Evolutionary conservation across 92 coral and sea anemone species (phyloP), one percentile per base, ranked within the genome.

Genomic region (Umimayanthus kanabou): DNA sequence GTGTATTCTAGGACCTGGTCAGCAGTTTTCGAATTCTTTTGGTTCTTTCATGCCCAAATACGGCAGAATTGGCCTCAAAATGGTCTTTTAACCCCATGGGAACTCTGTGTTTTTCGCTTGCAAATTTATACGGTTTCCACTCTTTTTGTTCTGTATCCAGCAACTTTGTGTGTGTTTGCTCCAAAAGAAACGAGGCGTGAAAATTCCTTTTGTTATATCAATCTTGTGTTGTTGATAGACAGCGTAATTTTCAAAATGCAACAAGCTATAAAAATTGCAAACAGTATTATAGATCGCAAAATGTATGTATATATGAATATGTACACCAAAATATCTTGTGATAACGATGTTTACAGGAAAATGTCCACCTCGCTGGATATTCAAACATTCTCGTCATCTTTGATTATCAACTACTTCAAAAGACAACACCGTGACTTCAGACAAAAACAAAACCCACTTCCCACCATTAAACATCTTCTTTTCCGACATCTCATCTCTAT

Each of bases 11-110:
- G 29, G 73, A 70, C 87, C 87, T 69, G 33, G 78, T 69, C 50
- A 26, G 74, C 78, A 71, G 78, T 70, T 83, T 83, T 45, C 55
- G 66, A 83, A 83, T 83, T 83, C 87, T 83, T 83, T 33, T 58
- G 50, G 77, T 53, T 83, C 15, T 18, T 72, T 8, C 11, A 50
- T 42, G 43, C 13, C 87, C 73, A 83, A 83, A 83, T 83, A 83
- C 87, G 87, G 87, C 78, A 83, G 76, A 43, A 26, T 25, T 75
- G 42, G 79, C 79, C 79, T 53, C 23, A 20, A 75, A 39, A 40
- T 39, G 79, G 79, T 37, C 47, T 75, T 33, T 40, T 39, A 33
- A n/a, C 79, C 42, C 79, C 79, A 37, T 75, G 79, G 79, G 47
- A 75, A 39, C 79, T 30, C 79, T 26, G 13, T 16, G 79, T 74